Evolutionary conservation across 2,888 invertebrate species (phyloP), one percentile per base, ranked within the genome.

Genomic region (Cremastinae sp.): DNA sequence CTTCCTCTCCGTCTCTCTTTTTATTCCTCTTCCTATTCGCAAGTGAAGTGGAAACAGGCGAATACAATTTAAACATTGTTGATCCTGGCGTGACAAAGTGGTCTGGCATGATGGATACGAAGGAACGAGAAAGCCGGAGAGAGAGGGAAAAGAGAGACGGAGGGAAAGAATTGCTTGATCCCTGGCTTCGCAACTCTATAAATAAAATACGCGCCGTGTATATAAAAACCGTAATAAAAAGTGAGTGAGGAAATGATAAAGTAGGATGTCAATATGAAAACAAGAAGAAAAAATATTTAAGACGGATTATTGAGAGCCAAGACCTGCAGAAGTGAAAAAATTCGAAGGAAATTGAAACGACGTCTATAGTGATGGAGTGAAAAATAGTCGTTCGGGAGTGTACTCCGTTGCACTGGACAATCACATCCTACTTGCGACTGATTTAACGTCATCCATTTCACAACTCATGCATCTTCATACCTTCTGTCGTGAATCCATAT

Each of bases 1-100:
- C 28, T 49, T 35, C 59, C 28, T 22, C 49, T 39, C 53, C 28
- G 12, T 55, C 22, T 58, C 10, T 37, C 41, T 68, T 18, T 41
- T 53, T 45, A 7, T 35, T 4, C n/a, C n/a, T n/a, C n/a, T n/a
- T n/a, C n/a, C n/a, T n/a, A n/a, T n/a, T n/a, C n/a, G 66, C 74
- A 73, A 71, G 64, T 35, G 56, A 37, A 37, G 20, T 41, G 47
- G 39, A 64, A 56, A 47, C 64, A 64, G 62, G 84, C 84, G 83
- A 87, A 85, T 86, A 87, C 85, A 85, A 85, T 87, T 87, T 84
- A 84, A 87, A 82, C 83, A 82, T 80, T 83, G 84, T 83, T 83
- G 85, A 85, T 86, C 84, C 81, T 81, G 78, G 71, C 74, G 78
- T 83, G 86, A 87, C 86, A 87, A 87, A 86, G 87, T 86, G 84